A percentile compares a stretch with the other conserved stretches of the same genome.
phyloP scores from a whole-genome alignment of 1,140 invertebrate species.

The Ephestia elutella region DNA sequence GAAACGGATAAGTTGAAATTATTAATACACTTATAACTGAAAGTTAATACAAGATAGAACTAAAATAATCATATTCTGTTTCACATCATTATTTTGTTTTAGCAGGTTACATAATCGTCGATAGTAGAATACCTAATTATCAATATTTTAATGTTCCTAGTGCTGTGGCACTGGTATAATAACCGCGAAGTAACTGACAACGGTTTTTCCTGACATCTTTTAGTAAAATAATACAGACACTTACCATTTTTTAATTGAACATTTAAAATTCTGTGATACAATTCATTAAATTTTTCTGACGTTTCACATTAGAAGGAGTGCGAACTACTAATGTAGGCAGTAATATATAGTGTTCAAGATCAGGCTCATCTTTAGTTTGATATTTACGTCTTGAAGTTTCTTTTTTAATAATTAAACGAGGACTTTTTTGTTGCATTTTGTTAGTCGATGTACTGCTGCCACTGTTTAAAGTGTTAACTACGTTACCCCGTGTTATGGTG shows the following conservation, averaged over 20 bases:
- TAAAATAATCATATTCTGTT: too few relatives aligned
- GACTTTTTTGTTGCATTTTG: constrained; percentile 32
- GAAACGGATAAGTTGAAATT: too few relatives aligned
- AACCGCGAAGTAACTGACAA: too few relatives aligned
- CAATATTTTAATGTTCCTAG: too few relatives aligned
- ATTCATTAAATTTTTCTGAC: constrained; percentile 65
- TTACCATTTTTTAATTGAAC: constrained; percentile 44
- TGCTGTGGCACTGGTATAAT: too few relatives aligned
- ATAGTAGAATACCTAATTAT: too few relatives aligned
- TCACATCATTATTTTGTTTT: too few relatives aligned
- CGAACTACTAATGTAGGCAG: constrained; percentile 62
- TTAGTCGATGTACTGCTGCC: constrained; percentile 32
- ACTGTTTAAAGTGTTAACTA: constrained; percentile 28
- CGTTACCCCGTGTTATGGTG: constrained; percentile 5
- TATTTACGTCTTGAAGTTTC: constrained; percentile 42
- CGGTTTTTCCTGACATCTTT: too few relatives aligned
- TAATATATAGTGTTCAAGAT: constrained; percentile 61
- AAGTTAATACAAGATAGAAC: too few relatives aligned
- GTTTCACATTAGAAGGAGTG: constrained; percentile 63
- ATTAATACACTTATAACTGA: too few relatives aligned
- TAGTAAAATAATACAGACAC: background rate
- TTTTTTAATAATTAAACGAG: constrained; percentile 52
- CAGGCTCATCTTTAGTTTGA: constrained; percentile 39
- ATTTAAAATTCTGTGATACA: constrained; percentile 62
- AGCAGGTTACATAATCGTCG: too few relatives aligned